Base-by-base conservation (phyloP, 2,797 vertebrate genomes). In the Channallabes apus region DNA sequence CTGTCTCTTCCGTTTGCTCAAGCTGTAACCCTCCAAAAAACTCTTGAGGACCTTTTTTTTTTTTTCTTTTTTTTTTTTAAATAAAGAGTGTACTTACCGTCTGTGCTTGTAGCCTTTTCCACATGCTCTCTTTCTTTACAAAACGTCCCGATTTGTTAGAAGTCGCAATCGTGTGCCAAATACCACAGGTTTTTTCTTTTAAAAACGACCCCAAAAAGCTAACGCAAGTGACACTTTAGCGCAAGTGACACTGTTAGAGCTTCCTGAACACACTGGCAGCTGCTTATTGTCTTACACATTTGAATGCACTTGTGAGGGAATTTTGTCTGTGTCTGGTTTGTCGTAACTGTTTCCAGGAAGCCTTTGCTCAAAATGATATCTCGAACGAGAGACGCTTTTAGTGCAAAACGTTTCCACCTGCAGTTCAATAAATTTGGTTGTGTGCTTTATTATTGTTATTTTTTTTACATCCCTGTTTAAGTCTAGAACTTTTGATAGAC, bases 91-190 rank as follows among this genome's bases (percentile, higher is more conserved):
- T 27, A 20, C 38, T 72, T 56, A 32, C 8, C 32, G 0, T 72
- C 12, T 27, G 41, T 35, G 1, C 27, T 35, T 8, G 24, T 35
- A 72, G 76, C 20, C 41, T 77, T 54, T 27, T 61, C 51, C 59
- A 69, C 51, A n/a, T 18, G 27, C 61, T 59, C 11, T 59, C 67
- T 29, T 75, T n/a, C 68, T 82, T 67, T 71, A 56, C 68, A 85
- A 82, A 75, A 79, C 22, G 73, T 84, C 64, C 86, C 88, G 87
- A 89, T 90, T 91, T 92, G 90, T 85, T 90, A 91, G 91, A 93
- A 94, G 89, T 89, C 89, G 78, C 91, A 92, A 90, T 90, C 24
- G 58, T 77, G 73, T 90, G 92, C 87, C 90, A 93, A 92, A 93
- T 91, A 89, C 89, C 91, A 89, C 83, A 86, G 83, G 73, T 90